A percentile compares a stretch with the other conserved stretches of the same genome.
Evolutionary conservation across 2,888 invertebrate genomes (phyloP).

Genomic region (Drosophila ustulata): DNA sequence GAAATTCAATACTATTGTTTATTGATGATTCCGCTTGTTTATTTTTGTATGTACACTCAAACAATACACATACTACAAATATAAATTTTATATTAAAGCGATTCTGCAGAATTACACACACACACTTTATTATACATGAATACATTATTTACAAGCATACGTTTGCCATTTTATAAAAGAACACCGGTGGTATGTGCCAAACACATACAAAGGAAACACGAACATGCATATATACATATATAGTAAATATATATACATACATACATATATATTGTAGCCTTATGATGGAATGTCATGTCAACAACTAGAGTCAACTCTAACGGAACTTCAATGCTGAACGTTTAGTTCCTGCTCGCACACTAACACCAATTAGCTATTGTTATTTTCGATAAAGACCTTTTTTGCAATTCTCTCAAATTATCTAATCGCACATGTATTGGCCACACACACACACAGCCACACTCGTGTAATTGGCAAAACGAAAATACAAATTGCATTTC

Average conservation of each 20-base stretch:
- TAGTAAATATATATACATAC: constrained; percentile 13
- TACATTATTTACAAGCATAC: too few relatives aligned
- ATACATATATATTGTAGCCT: background rate
- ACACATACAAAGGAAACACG: background rate
- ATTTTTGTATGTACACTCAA: background rate
- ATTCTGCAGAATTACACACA: background rate
- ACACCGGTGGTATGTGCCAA: background rate
- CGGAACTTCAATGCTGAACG: constrained; percentile 13
- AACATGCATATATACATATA: too few relatives aligned
- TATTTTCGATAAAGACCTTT: constrained; percentile 24
- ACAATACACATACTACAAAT: background rate
- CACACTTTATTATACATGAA: background rate
- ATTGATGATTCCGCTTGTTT: constrained; percentile 3
- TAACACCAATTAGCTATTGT: constrained; percentile 29
- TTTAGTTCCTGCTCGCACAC: constrained; percentile 24
- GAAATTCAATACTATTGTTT: constrained; percentile 8
- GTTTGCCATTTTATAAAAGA: constrained; percentile 1
- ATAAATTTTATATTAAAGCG: background rate
- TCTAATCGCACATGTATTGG: constrained; percentile 61
- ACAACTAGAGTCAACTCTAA: constrained; percentile 25
- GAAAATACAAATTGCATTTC: background rate
- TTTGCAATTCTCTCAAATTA: constrained; percentile 56
- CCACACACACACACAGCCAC: constrained; percentile 4
- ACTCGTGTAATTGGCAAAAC: constrained; percentile 4
- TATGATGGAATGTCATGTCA: constrained; percentile 4